phyloP scores from a whole-genome alignment of 2,888 invertebrate species.

The Drosophila formosana region DNA sequence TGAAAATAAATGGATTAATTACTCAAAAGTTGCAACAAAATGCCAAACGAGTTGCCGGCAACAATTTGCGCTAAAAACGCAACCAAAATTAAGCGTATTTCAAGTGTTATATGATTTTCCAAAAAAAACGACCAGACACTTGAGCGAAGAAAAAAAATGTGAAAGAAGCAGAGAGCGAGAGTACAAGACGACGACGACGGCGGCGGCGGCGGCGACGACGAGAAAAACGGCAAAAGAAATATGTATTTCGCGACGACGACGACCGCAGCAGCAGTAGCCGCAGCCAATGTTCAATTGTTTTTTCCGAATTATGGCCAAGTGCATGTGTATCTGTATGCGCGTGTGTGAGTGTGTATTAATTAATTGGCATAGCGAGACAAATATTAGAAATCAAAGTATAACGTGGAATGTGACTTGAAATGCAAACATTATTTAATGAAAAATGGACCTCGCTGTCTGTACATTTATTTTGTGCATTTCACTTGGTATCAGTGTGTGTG shows the following conservation, averaged over 20 bases:
- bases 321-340: constrained; percentile 55
- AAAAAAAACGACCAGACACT: constrained; percentile 73
- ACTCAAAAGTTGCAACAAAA: constrained; percentile 64
- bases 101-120: constrained; percentile 74
- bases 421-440: constrained; percentile 63
- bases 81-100: constrained; percentile 64
- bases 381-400: constrained; percentile 40
- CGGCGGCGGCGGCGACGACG: constrained; percentile 72
- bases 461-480: constrained; percentile 49
- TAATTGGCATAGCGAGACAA: constrained; percentile 59
- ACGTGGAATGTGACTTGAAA: constrained; percentile 19
- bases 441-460: constrained; percentile 65
- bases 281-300: constrained; percentile 77
- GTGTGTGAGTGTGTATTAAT: constrained; percentile 61
- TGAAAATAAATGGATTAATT: constrained; percentile 81
- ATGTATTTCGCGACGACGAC: constrained; percentile 82
- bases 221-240: constrained; percentile 82
- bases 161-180: constrained; percentile 76
- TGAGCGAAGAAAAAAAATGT: constrained; percentile 75
- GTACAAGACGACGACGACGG: constrained; percentile 60
- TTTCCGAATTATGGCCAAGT: constrained; percentile 70
- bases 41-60: constrained; percentile 61
- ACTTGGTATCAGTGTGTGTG: constrained; percentile 41
- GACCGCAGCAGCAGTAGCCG: constrained; percentile 62
- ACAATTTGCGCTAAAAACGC: constrained; percentile 62